Evolutionary conservation across 2,797 vertebrate species (phyloP), one percentile per base, ranked within the genome.

Genomic region (Gymnoscopelus braueri): DNA sequence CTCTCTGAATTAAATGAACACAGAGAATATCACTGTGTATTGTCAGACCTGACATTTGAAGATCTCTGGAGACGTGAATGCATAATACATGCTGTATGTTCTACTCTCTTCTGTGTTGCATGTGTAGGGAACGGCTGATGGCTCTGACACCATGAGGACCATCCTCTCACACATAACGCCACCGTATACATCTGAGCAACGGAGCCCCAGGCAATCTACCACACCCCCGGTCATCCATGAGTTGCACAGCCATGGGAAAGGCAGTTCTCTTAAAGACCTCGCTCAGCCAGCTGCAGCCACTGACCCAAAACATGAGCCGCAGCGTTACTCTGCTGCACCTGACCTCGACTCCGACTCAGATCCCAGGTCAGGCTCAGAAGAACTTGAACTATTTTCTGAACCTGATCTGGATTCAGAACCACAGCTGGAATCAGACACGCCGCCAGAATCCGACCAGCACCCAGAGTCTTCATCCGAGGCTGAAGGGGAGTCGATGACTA

Each of bases 271-370:
- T 44, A 79, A 79, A 75, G 51, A 59, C 12, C 52, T 69, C 29
- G 9, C 55, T 9, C 74, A 50, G 39, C 48, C 60, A n/a, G 53
- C 39, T 23, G 54, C 72, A 2, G 66, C 82, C 15, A 53, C 73
- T 64, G 74, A 91, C 62, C 77, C 78, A 13, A 81, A 81, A 60
- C 79, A 81, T 39, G 55, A 71, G n/a, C 70, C 78, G 44, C 73
- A 83, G 66, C 81, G 69, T 63, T 87, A 78, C 72, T 63, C 79
- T 35, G 63, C 79, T 35, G 63, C 44, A 2, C 67, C 80, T 32
- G 87, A 86, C 14, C 78, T 82, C 39, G 84, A 88, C 73, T 83
- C 88, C 19, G 87, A 91, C 77, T 88, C 87, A 56, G 89, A 92
- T 65, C 88, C 80, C 32, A 84, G 80, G 77, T 88, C 90, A 44